Base-by-base conservation (phyloP, 2,888 invertebrate genomes). In the Rhyacophila evoluta region DNA sequence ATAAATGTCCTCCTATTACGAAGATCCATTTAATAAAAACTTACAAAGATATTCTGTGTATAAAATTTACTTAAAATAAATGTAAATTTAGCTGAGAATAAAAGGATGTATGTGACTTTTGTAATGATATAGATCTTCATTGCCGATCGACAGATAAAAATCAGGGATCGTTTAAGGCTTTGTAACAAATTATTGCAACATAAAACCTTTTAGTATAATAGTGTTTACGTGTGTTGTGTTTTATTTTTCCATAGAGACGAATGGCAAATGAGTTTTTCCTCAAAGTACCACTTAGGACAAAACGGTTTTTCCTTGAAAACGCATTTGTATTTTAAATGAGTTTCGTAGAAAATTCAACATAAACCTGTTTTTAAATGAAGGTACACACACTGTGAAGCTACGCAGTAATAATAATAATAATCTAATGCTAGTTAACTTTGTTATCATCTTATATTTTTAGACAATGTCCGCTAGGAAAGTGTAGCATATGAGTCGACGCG, bases 231-330 rank as follows among this genome's bases (percentile, higher is more conserved):
- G 55, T 55, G 55, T 55, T 55, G n/a, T 55, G 5, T 55, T 55
- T 25, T 55, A 55, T 25, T 55, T 8, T 25, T 19, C 10, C 4
- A 1, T 1, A 25, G 55, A 25, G 55, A 55, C 55, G 55, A 55
- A 55, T 55, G 55, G 55, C 55, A 55, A 55, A 55, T 55, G 55
- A 55, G 55, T 55, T 55, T n/a, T 55, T 55, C 55, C 55, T 55
- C 55, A 55, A n/a, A 55, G 55, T 55, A 25, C 55, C 55, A 55
- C 55, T 55, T 55, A 55, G 25, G 1, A 19, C 55, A 25, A 55
- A 55, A 55, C 25, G 55, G 55, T 55, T 55, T n/a, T 25, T 55
- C 55, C 55, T 55, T 55, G 55, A 55, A 55, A 55, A 55, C 55
- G 25, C 55, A 55, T 55, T 55, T 55, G 55, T 25, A 19, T 55